A percentile compares a stretch with the other conserved stretches of the same genome.
Evolutionary conservation across 2,888 invertebrate species (phyloP).

Genomic region (Teinopalpus imperialis): DNA sequence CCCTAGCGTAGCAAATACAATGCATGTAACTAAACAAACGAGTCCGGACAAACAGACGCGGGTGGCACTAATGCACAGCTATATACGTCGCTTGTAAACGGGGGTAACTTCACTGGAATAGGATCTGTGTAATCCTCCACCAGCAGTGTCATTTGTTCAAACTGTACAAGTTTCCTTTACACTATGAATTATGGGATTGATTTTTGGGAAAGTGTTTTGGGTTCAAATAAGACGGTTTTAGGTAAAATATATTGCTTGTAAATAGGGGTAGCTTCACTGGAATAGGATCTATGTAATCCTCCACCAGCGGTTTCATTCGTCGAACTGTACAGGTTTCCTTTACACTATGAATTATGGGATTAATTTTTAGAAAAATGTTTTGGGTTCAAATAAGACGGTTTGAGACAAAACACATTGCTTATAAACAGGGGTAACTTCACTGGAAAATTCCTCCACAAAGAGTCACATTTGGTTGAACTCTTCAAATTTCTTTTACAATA

Average conservation of each 20-base stretch:
- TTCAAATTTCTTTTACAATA: background rate
- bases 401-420: slow-evolving; percentile 1
- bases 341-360: no score
- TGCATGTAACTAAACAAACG: slow-evolving; percentile 1
- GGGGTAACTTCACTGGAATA: background rate
- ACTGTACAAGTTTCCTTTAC: background rate
- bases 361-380: no score
- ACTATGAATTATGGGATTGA: no score
- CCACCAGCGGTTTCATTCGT: slow-evolving; percentile 1
- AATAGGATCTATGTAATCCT: slow-evolving; percentile 13
- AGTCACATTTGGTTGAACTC: slow-evolving; percentile 4
- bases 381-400: no score
- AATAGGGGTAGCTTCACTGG: slow-evolving; percentile 5
- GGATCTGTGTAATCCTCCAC: slow-evolving; percentile 15
- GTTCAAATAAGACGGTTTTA: no score
- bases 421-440: slow-evolving; percentile 9
- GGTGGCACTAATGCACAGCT: slow-evolving; percentile 2
- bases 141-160: slow-evolving; percentile 3
- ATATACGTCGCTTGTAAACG: slow-evolving; percentile 9
- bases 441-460: slow-evolving; percentile 2
- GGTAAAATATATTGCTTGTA: background rate
- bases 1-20: background rate
- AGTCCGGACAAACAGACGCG: slow-evolving; percentile 2
- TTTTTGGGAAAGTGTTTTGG: no score
- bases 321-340: background rate